These are phyloP conservation scores for Xylocopa sonorina DNA, from an alignment of 1,140 invertebrate genomes.

Conservation along the genomic window DNA sequence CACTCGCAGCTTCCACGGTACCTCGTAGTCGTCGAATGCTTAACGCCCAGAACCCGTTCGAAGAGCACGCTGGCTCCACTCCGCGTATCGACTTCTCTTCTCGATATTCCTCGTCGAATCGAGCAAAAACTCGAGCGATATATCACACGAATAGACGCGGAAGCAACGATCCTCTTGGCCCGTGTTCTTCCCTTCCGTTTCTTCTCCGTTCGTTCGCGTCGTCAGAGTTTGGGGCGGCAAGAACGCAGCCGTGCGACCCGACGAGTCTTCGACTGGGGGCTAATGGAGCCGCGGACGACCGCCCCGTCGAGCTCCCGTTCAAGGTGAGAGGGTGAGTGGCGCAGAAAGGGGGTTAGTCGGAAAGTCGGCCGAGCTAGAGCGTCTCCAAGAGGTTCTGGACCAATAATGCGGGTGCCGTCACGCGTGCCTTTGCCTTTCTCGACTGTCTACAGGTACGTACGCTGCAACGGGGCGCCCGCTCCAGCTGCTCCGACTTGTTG, in stretches of 20 bases:
- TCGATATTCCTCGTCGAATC: not conserved
- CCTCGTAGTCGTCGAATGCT: not conserved
- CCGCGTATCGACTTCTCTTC: not conserved
- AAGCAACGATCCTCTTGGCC: not conserved
- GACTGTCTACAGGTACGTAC: constrained; percentile 74
- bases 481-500: constrained; percentile 80
- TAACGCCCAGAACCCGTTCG: no score
- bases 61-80: not conserved
- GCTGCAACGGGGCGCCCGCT: constrained; percentile 74
- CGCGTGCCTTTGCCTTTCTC: constrained; percentile 76
- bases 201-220: not conserved
- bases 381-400: constrained; percentile 79
- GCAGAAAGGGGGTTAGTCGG: constrained; percentile 18
- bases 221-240: no score
- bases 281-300: not conserved
- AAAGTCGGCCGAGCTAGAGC: constrained; percentile 68
- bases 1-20: not conserved
- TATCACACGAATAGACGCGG: no score
- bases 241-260: no score
- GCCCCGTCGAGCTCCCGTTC: not conserved
- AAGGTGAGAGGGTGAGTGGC: not conserved
- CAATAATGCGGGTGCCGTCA: constrained; percentile 75
- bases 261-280: not conserved
- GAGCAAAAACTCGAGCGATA: no score
- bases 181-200: not conserved